A percentile compares a stretch with the other conserved stretches of the same genome.
Conservation (phyloP, 2,888 invertebrate genomes). For the Napeogenes inachia region DNA sequence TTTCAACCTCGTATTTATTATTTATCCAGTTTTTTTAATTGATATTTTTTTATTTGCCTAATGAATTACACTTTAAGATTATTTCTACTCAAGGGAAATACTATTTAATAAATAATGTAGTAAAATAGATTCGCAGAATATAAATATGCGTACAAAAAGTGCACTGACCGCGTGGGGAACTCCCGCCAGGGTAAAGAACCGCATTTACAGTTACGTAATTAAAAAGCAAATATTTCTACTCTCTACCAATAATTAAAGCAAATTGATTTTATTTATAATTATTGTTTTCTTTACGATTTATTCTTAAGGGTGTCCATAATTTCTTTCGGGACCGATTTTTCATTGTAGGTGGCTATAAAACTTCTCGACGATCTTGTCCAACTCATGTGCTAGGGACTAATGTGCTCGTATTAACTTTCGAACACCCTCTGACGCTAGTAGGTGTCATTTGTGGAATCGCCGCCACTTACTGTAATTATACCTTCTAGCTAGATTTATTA, state of each 20-base stretch:
- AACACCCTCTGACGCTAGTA: conserved; percentile 17
- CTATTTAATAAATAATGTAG: too few species aligned
- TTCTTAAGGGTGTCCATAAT: neutral
- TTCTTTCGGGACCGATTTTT: too few species aligned
- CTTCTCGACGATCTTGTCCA: neutral
- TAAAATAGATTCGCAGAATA: neutral
- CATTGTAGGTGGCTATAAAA: conserved; percentile 3
- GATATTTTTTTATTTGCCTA: too few species aligned
- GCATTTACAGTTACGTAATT: neutral
- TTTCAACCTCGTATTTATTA: too few species aligned
- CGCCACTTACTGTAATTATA: conserved; percentile 16
- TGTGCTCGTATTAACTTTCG: conserved; percentile 12
- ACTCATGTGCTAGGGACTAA: neutral
- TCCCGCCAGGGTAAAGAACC: neutral
- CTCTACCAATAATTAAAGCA: too few species aligned
- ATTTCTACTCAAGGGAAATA: too few species aligned
- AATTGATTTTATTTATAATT: too few species aligned
- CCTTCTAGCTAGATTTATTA: conserved; percentile 4
- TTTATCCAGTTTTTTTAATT: too few species aligned
- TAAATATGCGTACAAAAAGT: neutral
- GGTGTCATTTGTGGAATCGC: conserved; percentile 18
- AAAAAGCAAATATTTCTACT: neutral
- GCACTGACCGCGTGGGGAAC: neutral
- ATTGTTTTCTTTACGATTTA: neutral
- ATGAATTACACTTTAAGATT: too few species aligned